Base-by-base conservation (phyloP, 2,888 invertebrate genomes). In the Lithophane leautieri region DNA sequence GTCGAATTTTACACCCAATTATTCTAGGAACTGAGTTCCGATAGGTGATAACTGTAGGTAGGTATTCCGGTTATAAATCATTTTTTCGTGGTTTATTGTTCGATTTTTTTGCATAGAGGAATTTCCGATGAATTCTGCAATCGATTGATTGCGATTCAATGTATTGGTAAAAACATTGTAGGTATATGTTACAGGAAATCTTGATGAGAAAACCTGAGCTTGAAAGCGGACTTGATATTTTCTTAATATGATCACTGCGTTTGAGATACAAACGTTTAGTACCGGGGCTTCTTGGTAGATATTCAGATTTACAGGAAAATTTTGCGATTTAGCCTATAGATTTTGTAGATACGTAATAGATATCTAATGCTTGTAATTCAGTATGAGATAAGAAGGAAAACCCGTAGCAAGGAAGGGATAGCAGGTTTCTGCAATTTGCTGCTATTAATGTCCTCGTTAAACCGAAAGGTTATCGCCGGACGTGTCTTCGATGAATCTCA, bases 401-500 rank as follows among this genome's bases (percentile, higher is more conserved):
- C n/a, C n/a, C 58, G 58, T 76, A 61, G 54, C 16, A 68, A 61
- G 63, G 54, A 76, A 80, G 70, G 84, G 76, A 70, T 72, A 66
- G 66, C n/a, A 60, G 22, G 71, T 67, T n/a, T 9, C 67, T 76
- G 70, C 81, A 84, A 75, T 83, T 84, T 84, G 74, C 70, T 75
- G 73, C 78, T 83, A 66, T 61, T 81, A 81, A 84, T 81, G 81
- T 40, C 61, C 81, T 81, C 82, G 73, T 83, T 81, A 83, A 76
- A 84, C 73, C 84, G 34, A 62, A 81, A 77, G 84, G 84, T 83
- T 81, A 84, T 84, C 62, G 58, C 34, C n/a, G 81, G 66, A 80
- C 84, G 81, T 82, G 84, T 73, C 76, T 84, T 73, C 76, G 42
- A 76, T 73, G 70, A 77, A 84, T 73, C 70, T 77, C 54, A 73